Conservation (phyloP, 2,113 vertebrate genomes). For the Nettapus auritus region DNA sequence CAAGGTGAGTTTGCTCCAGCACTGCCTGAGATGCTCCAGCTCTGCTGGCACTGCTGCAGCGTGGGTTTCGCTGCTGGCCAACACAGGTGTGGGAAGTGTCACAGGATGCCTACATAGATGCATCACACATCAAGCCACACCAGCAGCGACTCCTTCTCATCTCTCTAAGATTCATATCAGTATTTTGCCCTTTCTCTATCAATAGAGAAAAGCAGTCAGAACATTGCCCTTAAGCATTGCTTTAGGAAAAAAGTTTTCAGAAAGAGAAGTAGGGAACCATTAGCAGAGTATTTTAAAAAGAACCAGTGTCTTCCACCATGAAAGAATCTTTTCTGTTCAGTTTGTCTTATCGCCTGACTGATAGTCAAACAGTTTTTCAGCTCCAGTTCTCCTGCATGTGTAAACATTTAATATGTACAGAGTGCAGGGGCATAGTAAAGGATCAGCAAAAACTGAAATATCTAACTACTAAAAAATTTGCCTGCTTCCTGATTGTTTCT, state of each 20-base stretch:
- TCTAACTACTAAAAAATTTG: not conserved
- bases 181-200: not conserved
- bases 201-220: not conserved
- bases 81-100: not conserved
- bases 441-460: not conserved
- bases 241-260: not conserved
- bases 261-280: not conserved
- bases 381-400: not conserved
- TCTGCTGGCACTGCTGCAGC: not conserved
- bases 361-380: not conserved
- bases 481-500: not conserved
- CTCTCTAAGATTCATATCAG: not conserved
- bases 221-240: not conserved
- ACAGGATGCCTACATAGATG: fast-evolving
- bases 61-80: not conserved
- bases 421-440: not conserved
- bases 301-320: not conserved
- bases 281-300: not conserved
- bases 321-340: not conserved
- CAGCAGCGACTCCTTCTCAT: not conserved
- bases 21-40: not conserved
- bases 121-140: not conserved
- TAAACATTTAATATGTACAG: not conserved
- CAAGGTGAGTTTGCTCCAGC: fast-evolving
- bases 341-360: not conserved